Base-by-base conservation (phyloP, 2,113 vertebrate genomes). In the Rhinolophus sinicus region DNA sequence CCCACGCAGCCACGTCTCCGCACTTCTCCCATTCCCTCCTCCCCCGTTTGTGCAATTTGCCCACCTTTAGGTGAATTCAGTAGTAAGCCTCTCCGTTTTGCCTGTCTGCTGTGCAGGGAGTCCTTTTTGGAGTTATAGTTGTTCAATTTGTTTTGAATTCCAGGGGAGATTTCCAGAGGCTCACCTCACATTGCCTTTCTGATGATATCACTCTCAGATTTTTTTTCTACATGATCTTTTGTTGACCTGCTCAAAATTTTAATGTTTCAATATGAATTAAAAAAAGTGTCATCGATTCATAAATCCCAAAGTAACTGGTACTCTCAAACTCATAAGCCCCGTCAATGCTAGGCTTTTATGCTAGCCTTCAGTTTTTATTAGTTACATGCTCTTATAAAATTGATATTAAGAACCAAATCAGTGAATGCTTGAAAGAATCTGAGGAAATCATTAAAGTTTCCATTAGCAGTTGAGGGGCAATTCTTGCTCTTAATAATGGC, bases 341-440 rank as follows among this genome's bases (percentile, higher is more conserved):
- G 73, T 76, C 35, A 77, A 65, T 96, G 67, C 72, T 88, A 85
- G 0, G 0, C 60, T 94, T 96, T 83, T 33, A n/a, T 56, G 92
- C 78, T 93, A 97, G 67, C 52, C 69, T 98, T 98, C 88, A 90
- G 40, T 95, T 98, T 97, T 96, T 96, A 97, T 97, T 96, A 97
- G 94, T 94, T 97, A 76, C 33, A 28, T 82, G 38, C 80, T 96
- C 97, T 72, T 50, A 84, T 90, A 96, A 98, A 98, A 77, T 87
- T 93, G 88, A 81, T 70, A 95, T 98, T 97, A 93, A 97, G 93
- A 97, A 92, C 54, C 33, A 96, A 97, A 97, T 78, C 91, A 81
- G 40, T 72, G 83, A 97, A 93, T 97, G 95, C 69, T 96, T 86
- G 89, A 97, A 98, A 95, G 56, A 85, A 22, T 54, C 6, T 44